Percentiles rank a stretch among this genome's conserved stretches.
phyloP scores from a whole-genome alignment of 2,888 invertebrate genomes.

The Drosophila limbata region DNA sequence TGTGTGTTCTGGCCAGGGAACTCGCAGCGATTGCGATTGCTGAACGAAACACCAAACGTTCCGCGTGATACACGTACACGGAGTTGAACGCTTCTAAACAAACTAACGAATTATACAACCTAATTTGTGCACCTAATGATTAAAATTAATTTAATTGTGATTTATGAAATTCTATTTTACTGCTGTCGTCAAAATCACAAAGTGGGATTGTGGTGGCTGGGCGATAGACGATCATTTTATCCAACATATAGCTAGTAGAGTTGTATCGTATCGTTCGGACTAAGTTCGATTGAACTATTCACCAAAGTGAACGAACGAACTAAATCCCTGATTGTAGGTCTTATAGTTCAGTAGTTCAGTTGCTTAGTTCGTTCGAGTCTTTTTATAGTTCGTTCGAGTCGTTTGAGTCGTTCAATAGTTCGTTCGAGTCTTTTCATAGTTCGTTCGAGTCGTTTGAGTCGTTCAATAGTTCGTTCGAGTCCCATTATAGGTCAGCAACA shows the following conservation, averaged over 20 bases:
- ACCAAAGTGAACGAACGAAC: too few relatives aligned
- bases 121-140: constrained; percentile 38
- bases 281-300: too few relatives aligned
- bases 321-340: too few relatives aligned
- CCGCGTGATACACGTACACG: constrained; percentile 41
- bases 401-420: too few relatives aligned
- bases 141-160: constrained; percentile 45
- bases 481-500: too few relatives aligned
- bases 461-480: too few relatives aligned
- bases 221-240: constrained; percentile 31
- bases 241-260: constrained; percentile 3
- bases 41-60: constrained; percentile 63
- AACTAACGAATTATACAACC: constrained; percentile 36
- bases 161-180: constrained; percentile 54
- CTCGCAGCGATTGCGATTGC: constrained; percentile 40
- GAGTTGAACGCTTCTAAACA: constrained; percentile 7
- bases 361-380: too few relatives aligned
- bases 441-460: too few relatives aligned
- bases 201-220: constrained; percentile 50
- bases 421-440: too few relatives aligned
- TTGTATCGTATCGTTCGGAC: too few relatives aligned
- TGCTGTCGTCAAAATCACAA: constrained; percentile 59
- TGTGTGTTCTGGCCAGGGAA: constrained; percentile 56
- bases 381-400: too few relatives aligned
- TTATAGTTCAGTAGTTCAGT: too few relatives aligned